These are phyloP conservation scores for Pteria penguin DNA, from an alignment of 2,888 invertebrate genomes.

Conservation along the genomic window DNA sequence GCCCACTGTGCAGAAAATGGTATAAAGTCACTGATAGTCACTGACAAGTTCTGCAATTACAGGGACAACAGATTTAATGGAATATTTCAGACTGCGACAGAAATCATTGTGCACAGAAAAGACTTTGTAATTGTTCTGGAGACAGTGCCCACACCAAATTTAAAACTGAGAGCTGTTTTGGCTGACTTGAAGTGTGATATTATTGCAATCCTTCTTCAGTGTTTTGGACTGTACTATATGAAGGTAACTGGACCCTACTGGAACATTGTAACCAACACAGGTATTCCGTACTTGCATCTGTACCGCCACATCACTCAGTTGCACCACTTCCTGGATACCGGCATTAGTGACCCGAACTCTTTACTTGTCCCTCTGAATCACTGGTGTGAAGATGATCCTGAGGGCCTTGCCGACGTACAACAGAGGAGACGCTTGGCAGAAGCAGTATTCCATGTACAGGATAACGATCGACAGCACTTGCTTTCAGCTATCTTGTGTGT, in stretches of 20 bases:
- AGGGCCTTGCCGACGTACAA: neutral
- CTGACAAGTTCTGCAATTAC: too few species aligned
- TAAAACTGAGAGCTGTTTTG: slow-evolving; percentile 37
- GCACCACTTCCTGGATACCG: slow-evolving; percentile 12
- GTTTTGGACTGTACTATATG: slow-evolving; percentile 41
- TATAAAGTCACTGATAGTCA: slow-evolving; percentile 44
- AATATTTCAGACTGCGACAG: slow-evolving; percentile 45
- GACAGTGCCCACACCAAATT: slow-evolving; percentile 37
- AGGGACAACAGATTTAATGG: slow-evolving; percentile 49
- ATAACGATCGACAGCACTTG: slow-evolving; percentile 19
- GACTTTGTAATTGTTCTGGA: slow-evolving; percentile 37
- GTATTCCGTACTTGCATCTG: slow-evolving; percentile 42
- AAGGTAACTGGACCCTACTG: slow-evolving; percentile 51
- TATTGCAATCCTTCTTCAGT: slow-evolving; percentile 35
- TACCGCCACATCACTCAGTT: slow-evolving; percentile 19
- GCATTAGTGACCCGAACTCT: neutral
- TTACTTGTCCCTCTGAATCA: neutral
- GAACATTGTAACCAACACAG: slow-evolving; percentile 28
- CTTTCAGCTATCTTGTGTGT: slow-evolving; percentile 12
- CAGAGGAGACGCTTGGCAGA: slow-evolving; percentile 1
- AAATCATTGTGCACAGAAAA: slow-evolving; percentile 30
- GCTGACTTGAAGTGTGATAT: slow-evolving; percentile 32
- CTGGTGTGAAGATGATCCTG: neutral
- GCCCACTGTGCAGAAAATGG: slow-evolving; percentile 43
- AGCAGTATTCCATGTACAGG: neutral